These are phyloP conservation scores for Bombus sibiricus DNA, from an alignment of 1,140 invertebrate genomes.

Conservation along the genomic window DNA sequence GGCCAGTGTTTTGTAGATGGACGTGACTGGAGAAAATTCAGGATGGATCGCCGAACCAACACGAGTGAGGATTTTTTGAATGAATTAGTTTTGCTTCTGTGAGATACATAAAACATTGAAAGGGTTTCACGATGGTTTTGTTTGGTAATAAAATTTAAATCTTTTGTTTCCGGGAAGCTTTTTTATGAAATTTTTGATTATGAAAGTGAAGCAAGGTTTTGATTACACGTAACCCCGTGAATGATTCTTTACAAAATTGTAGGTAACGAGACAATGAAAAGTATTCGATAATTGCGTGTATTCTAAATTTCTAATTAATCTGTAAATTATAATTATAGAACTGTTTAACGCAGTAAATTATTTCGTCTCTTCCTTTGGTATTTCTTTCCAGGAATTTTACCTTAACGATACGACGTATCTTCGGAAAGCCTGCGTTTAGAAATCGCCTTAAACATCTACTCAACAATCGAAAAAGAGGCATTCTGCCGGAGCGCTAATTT, in stretches of 20 bases:
- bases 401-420: no score
- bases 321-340: no score
- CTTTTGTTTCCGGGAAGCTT: not conserved
- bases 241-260: no score
- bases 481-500: not conserved
- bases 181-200: not conserved
- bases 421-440: no score
- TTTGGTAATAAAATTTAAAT: not conserved
- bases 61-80: not conserved
- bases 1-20: conserved; percentile 8
- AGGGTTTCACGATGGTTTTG: not conserved
- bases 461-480: not conserved
- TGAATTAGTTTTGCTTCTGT: not conserved
- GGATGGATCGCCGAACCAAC: not conserved
- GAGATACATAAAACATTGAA: not conserved
- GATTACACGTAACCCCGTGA: accelerated
- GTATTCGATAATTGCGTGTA: no score
- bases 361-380: no score
- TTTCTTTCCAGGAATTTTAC: no score
- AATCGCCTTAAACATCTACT: no score
- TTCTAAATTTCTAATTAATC: no score
- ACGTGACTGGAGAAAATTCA: not conserved
- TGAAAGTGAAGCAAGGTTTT: no score
- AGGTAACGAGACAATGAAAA: no score
- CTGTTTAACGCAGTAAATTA: no score